Evolutionary conservation across 2,888 invertebrate genomes (phyloP).

Genomic region (Hemicrepidius hirtus): DNA sequence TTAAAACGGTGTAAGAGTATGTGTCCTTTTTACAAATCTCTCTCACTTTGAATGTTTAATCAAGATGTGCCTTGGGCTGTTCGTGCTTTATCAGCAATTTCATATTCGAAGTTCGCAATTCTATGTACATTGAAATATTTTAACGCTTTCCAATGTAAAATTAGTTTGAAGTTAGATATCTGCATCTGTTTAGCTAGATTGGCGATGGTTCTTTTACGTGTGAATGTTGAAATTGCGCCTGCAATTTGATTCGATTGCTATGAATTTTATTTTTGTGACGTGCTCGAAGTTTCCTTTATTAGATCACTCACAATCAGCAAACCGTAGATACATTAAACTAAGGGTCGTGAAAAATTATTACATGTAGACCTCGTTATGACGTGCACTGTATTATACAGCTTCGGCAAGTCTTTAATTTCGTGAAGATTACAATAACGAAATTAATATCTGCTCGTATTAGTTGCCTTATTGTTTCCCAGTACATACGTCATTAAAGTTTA

Average conservation of each 20-base stretch:
- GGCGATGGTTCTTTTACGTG: too few relatives aligned
- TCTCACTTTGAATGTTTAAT: not conserved
- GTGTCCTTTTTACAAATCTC: not conserved
- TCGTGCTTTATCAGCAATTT: constrained; percentile 12
- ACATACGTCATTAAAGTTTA: constrained; percentile 35
- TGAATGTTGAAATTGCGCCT: too few relatives aligned
- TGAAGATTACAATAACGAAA: constrained; percentile 35
- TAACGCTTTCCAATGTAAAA: too few relatives aligned
- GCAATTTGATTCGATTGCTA: too few relatives aligned
- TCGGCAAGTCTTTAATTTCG: constrained; percentile 35
- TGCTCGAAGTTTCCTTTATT: too few relatives aligned
- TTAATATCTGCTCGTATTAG: constrained; percentile 36
- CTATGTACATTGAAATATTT: too few relatives aligned
- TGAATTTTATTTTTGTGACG: too few relatives aligned
- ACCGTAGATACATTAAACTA: too few relatives aligned
- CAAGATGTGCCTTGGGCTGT: constrained; percentile 2
- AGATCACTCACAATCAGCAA: not conserved
- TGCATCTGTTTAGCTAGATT: too few relatives aligned
- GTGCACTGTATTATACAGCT: constrained; percentile 40
- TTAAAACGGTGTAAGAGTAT: not conserved
- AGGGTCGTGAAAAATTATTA: too few relatives aligned
- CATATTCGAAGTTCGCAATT: not conserved
- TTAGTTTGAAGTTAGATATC: too few relatives aligned
- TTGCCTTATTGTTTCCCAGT: constrained; percentile 27
- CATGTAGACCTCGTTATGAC: constrained; percentile 13